phyloP scores from a whole-genome alignment of 2,888 invertebrate species.

The Megamerina dolium region DNA sequence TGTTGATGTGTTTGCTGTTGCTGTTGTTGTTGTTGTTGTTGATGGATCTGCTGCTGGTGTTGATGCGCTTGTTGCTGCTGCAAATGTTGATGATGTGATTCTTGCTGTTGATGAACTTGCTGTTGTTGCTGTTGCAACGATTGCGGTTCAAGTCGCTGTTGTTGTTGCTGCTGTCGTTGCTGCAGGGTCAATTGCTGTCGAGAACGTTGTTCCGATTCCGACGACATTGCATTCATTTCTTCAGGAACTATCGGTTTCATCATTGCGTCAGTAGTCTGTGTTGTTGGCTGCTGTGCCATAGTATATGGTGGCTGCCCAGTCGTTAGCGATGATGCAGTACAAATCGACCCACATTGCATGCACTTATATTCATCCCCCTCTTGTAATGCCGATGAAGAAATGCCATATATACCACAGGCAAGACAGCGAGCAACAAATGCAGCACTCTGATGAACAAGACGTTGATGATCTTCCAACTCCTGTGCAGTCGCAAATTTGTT shows the following conservation, averaged over 20 bases:
- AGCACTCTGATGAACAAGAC: conserved; percentile 39
- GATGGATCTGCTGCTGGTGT: conserved; percentile 28
- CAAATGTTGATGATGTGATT: conserved; percentile 27
- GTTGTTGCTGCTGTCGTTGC: conserved; percentile 20
- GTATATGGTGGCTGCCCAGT: conserved; percentile 23
- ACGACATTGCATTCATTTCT: conserved; percentile 39
- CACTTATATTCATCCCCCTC: conserved; percentile 45
- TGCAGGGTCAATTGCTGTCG: conserved; percentile 15
- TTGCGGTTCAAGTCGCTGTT: conserved; percentile 8
- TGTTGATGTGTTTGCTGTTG: conserved; percentile 25
- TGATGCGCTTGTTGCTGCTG: conserved; percentile 32
- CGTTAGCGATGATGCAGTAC: conserved; percentile 32
- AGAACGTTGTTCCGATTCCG: conserved; percentile 38
- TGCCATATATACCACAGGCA: conserved; percentile 42
- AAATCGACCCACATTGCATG: conserved; percentile 42
- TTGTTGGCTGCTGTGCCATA: conserved; percentile 12
- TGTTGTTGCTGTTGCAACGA: conserved; percentile 24
- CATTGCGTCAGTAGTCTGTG: conserved; percentile 33
- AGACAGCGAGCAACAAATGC: conserved; percentile 44
- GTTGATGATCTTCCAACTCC: conserved; percentile 44
- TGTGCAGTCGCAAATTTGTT: conserved; percentile 41
- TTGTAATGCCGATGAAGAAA: conserved; percentile 36
- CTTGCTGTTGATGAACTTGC: conserved; percentile 29
- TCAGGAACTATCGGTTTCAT: conserved; percentile 38
- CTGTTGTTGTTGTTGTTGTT: conserved; percentile 27